Conservation (phyloP, 1,140 invertebrate genomes). For the Ostrea denselamellosa region DNA sequence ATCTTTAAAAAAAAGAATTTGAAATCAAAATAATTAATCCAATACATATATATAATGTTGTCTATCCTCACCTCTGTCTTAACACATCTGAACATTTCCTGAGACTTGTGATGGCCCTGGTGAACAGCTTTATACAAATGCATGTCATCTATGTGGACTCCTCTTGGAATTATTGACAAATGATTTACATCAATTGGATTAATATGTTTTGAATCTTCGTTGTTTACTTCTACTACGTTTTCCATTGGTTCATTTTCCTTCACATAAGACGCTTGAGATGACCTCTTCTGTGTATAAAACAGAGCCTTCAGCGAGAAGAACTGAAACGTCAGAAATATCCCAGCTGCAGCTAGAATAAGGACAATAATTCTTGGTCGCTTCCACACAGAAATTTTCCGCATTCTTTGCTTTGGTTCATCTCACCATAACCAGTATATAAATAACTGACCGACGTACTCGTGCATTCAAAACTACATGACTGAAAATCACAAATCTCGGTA, state of each 20-base stretch:
- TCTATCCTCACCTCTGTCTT: slow-evolving; percentile 1
- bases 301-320: slow-evolving; percentile 49
- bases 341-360: slow-evolving; percentile 39
- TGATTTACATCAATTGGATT: background rate
- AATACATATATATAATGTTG: background rate
- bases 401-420: background rate
- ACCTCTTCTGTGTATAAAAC: background rate
- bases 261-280: background rate
- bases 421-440: background rate
- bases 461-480: no score
- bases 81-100: slow-evolving; percentile 39
- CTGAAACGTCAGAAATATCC: slow-evolving; percentile 54
- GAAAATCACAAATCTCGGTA: no score
- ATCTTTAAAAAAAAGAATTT: no score
- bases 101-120: background rate
- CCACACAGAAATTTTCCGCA: slow-evolving; percentile 40
- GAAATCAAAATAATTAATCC: no score
- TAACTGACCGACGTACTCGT: no score
- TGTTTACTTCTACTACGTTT: background rate
- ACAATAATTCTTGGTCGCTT: slow-evolving; percentile 42
- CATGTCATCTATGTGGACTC: slow-evolving; percentile 44
- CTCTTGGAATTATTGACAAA: background rate
- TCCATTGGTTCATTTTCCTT: slow-evolving; percentile 1
- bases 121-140: slow-evolving; percentile 38
- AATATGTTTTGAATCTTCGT: slow-evolving; percentile 2